Evolutionary conservation across 2,888 invertebrate genomes (phyloP), one percentile per base, ranked within the genome.

Genomic region (Hetaerina titia): DNA sequence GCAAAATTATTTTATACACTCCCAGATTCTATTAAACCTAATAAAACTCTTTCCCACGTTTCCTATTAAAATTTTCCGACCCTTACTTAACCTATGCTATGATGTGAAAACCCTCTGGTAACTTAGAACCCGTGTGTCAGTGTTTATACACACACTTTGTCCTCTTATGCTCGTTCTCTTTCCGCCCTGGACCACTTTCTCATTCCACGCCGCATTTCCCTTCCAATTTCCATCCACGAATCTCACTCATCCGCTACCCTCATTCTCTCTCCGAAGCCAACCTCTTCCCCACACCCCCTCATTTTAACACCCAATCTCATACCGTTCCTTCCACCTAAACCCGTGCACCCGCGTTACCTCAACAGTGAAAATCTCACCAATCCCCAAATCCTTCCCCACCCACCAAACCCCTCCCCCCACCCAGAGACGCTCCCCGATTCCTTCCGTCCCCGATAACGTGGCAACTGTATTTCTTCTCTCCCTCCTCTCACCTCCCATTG

Each of bases 261-360:
- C 89, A 17, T 57, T 45, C 31, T 25, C 60, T n/a, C 60, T 19
- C 58, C n/a, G 60, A 60, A 60, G 60, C 60, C 60, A 60, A 60
- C 11, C 25, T 25, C 74, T 25, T 25, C 89, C 89, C 25, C 17
- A 22, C 31, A 31, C 56, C 63, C 63, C 64, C 90, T 90, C 45
- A 90, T 90, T 90, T 90, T 90, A 90, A 90, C 90, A 90, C 90
- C 90, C 90, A 58, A 63, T 90, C 90, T 90, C 89, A 89, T 89
- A 22, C 89, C 58, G 31, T 11, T 45, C 45, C 63, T 56, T 57
- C 89, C 22, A 5, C 56, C 64, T 19, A 69, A 74, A 92, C 64
- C 60, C 90, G 25, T n/a, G 57, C 56, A 31, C 63, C 90, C 90
- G 90, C 63, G 64, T 45, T 60, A 64, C 90, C 64, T 92, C 92